Conservation (phyloP, 1,140 invertebrate species). For the Hyles euphorbiae region DNA sequence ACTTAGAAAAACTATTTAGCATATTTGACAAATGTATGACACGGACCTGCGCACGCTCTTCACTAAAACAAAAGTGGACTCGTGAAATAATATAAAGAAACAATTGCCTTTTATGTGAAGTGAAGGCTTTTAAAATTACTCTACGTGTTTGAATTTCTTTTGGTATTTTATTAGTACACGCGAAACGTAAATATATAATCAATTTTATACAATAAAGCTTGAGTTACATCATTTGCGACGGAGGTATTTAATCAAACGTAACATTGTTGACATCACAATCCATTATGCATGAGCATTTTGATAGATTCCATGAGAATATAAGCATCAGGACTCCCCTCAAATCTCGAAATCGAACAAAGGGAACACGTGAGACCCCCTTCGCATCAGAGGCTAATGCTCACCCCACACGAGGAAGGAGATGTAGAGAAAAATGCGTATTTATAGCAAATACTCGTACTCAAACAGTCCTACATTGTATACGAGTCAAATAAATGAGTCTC, state of each 20-base stretch:
- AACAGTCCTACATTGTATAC: constrained; percentile 74
- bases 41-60: constrained; percentile 38
- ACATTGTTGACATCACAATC: constrained; percentile 59
- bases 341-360: constrained; percentile 70
- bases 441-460: constrained; percentile 75
- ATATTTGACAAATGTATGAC: constrained; percentile 23
- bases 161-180: no score
- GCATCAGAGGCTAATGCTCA: constrained; percentile 64
- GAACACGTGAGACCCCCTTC: constrained; percentile 67
- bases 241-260: constrained; percentile 45
- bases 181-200: no score
- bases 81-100: constrained; percentile 61
- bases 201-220: no score
- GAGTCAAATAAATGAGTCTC: constrained; percentile 74
- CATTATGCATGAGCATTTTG: constrained; percentile 68
- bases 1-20: constrained; percentile 63
- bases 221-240: constrained; percentile 16
- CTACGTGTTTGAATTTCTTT: no score
- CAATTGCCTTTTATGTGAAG: constrained; percentile 64
- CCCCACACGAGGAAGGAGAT: constrained; percentile 70
- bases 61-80: constrained; percentile 42
- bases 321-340: constrained; percentile 69
- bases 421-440: constrained; percentile 75
- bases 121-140: constrained; percentile 21
- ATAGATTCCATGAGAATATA: constrained; percentile 66